These are phyloP conservation scores for Drosophila jambulina DNA, from an alignment of 1,140 invertebrate genomes.

Conservation along the genomic window DNA sequence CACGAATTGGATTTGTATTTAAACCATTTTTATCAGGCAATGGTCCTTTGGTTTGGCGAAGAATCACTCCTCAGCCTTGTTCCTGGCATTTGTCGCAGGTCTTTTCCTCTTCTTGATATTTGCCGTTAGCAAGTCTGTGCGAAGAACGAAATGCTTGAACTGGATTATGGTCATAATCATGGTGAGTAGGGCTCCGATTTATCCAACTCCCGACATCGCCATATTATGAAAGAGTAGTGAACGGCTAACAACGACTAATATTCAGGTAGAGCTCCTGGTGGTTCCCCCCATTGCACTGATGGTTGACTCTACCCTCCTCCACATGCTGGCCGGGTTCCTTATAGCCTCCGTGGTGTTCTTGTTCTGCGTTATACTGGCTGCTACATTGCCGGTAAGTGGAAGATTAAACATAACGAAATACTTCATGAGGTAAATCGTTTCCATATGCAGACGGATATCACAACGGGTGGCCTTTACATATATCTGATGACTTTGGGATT, in stretches of 20 bases:
- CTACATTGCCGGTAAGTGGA: slow-evolving; percentile 40
- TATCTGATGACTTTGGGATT: slow-evolving; percentile 17
- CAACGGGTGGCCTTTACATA: slow-evolving; percentile 15
- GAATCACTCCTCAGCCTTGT: slow-evolving; percentile 7
- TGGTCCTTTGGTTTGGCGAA: background rate
- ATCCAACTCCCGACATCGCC: too few species aligned
- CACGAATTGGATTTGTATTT: background rate
- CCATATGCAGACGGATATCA: slow-evolving; percentile 46
- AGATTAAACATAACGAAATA: too few species aligned
- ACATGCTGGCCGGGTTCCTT: slow-evolving; percentile 18
- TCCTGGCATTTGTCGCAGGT: slow-evolving; percentile 17
- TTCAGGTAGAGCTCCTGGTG: slow-evolving; percentile 40
- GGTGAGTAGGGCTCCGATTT: slow-evolving; percentile 21
- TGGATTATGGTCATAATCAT: slow-evolving; percentile 23
- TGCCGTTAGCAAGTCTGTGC: slow-evolving; percentile 12
- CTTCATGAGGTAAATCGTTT: background rate
- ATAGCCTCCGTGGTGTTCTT: slow-evolving; percentile 18
- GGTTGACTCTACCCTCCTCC: background rate
- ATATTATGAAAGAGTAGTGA: background rate
- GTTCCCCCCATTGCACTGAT: slow-evolving; percentile 20
- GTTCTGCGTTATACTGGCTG: slow-evolving; percentile 7
- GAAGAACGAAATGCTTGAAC: slow-evolving; percentile 12
- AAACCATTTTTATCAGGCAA: background rate
- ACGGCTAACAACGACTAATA: background rate
- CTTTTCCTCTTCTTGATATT: slow-evolving; percentile 33